These are phyloP conservation scores for Operophtera brumata DNA, from an alignment of 2,888 invertebrate genomes.

Conservation along the genomic window DNA sequence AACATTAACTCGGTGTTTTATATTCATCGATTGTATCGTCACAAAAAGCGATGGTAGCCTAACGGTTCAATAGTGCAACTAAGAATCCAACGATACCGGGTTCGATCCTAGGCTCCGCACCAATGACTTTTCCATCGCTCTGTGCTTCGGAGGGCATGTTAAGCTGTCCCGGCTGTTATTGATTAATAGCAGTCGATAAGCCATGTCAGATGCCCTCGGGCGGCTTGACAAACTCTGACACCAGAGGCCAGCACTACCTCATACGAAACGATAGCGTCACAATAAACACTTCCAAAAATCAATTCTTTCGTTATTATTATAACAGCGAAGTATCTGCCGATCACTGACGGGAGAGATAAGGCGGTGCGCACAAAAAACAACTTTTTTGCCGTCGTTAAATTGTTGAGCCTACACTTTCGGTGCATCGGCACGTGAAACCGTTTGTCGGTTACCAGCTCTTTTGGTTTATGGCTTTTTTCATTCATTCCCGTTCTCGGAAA, in stretches of 20 bases:
- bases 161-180: no score
- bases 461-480: conserved; percentile 70
- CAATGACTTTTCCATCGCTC: no score
- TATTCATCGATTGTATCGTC: conserved; percentile 7
- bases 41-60: no score
- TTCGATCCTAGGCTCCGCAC: no score
- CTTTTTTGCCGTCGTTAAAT: conserved; percentile 56
- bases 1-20: conserved; percentile 6
- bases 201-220: no score
- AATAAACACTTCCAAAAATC: conserved; percentile 27
- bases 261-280: conserved; percentile 11
- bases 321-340: conserved; percentile 22
- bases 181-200: no score
- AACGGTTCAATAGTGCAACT: no score
- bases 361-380: conserved; percentile 45
- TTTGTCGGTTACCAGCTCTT: conserved; percentile 60
- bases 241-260: no score
- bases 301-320: conserved; percentile 11
- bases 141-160: no score
- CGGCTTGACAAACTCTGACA: no score
- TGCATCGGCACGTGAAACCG: conserved; percentile 68
- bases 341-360: conserved; percentile 41
- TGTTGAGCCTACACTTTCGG: conserved; percentile 63
- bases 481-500: conserved; percentile 72
- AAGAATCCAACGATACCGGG: no score